phyloP scores from a whole-genome alignment of 1,140 invertebrate genomes.

The Pectinophora gossypiella region DNA sequence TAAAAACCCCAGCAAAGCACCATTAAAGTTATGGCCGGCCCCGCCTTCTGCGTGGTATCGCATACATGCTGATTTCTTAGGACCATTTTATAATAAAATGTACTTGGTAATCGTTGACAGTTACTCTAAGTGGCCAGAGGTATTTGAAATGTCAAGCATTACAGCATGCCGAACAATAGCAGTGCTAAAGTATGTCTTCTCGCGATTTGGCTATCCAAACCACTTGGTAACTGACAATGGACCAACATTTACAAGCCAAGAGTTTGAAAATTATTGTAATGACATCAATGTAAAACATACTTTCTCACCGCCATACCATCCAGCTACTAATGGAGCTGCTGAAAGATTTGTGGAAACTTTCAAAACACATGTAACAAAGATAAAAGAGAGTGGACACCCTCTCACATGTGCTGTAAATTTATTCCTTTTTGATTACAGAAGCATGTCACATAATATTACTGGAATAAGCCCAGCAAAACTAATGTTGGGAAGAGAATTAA shows the following conservation, averaged over 20 bases:
- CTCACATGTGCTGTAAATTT: constrained; percentile 17
- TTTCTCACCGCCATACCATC: constrained; percentile 37
- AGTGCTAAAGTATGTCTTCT: constrained; percentile 21
- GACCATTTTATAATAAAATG: constrained; percentile 32
- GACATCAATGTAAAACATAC: constrained; percentile 30
- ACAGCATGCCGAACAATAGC: constrained; percentile 19
- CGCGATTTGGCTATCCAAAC: constrained; percentile 13
- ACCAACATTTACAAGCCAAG: constrained; percentile 12
- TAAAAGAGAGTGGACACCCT: constrained; percentile 24
- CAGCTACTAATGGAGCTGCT: constrained; percentile 43
- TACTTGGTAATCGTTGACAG: constrained; percentile 36
- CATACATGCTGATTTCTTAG: constrained; percentile 38
- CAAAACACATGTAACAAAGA: constrained; percentile 30
- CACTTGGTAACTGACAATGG: constrained; percentile 18
- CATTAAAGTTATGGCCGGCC: constrained; percentile 28
- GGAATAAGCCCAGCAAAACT: constrained; percentile 11
- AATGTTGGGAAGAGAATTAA: constrained; percentile 15
- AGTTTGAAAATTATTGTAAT: constrained; percentile 23
- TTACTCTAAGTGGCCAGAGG: constrained; percentile 35
- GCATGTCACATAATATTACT: constrained; percentile 10
- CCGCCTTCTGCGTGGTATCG: constrained; percentile 24
- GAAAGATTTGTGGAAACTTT: constrained; percentile 42
- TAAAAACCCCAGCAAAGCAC: constrained; percentile 17
- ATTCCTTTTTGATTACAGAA: constrained; percentile 26
- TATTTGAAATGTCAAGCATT: constrained; percentile 24